Percentiles rank a stretch among this genome's conserved stretches.
Evolutionary conservation across 2,113 vertebrate species (phyloP).

Genomic region (Callochromis pleurospilus): DNA sequence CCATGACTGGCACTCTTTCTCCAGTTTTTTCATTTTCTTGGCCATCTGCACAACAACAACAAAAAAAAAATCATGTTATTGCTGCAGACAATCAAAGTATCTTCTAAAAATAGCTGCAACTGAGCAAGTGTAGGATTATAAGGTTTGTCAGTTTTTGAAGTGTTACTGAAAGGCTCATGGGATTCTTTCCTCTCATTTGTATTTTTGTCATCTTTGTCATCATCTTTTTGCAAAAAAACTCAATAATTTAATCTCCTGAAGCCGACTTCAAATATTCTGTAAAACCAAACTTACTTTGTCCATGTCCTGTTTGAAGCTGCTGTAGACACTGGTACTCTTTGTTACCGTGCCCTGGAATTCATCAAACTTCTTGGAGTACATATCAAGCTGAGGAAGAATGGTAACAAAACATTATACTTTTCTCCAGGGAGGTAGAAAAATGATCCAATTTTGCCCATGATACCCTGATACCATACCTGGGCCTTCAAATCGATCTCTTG

Average conservation of each 20-base stretch:
- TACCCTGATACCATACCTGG: constrained; percentile 74
- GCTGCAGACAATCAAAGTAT: neutral
- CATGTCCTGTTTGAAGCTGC: constrained; percentile 96
- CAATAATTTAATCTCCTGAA: neutral
- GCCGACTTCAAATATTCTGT: neutral
- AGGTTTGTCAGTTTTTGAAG: neutral
- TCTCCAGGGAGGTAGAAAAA: neutral
- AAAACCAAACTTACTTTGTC: constrained; percentile 79
- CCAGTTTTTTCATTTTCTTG: constrained; percentile 96
- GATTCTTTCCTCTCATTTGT: neutral
- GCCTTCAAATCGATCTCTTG: constrained; percentile 84
- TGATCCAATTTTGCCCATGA: neutral
- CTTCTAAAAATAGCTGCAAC: constrained; percentile 15
- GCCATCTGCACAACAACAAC: constrained; percentile 78
- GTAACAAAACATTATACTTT: neutral
- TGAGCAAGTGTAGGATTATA: neutral
- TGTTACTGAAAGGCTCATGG: neutral
- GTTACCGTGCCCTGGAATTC: constrained; percentile 93
- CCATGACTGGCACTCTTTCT: constrained; percentile 93
- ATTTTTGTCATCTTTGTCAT: neutral
- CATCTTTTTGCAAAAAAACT: neutral
- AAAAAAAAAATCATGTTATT: neutral
- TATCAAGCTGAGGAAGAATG: constrained; percentile 75
- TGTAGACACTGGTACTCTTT: constrained; percentile 92
- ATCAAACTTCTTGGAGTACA: constrained; percentile 96